Percentiles rank a stretch among this genome's conserved stretches.
phyloP scores from a whole-genome alignment of 2,888 invertebrate genomes.

The Andricus curvator region DNA sequence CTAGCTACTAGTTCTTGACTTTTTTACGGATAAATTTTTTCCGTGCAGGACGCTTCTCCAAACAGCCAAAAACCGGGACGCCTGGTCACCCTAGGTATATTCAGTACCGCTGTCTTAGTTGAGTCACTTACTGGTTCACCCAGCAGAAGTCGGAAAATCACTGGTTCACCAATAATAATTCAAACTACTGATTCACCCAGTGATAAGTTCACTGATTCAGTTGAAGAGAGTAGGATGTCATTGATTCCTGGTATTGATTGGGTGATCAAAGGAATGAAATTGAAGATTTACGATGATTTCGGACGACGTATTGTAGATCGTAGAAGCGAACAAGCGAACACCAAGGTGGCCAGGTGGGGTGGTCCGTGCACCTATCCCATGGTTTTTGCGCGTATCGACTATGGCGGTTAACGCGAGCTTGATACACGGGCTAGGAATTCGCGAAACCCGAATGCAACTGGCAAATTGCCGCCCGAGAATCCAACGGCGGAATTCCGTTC shows the following conservation, averaged over 20 bases:
- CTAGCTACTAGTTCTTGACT: no score
- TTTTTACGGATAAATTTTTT: no score
- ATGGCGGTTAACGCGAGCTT: conserved; percentile 62
- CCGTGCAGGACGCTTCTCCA: no score
- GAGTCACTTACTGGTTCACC: no score
- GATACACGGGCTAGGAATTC: conserved; percentile 74
- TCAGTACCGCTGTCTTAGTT: no score
- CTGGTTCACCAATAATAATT: no score
- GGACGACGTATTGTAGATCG: conserved; percentile 34
- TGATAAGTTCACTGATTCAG: no score
- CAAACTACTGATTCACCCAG: no score
- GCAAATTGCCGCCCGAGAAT: conserved; percentile 73
- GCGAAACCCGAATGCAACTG: conserved; percentile 73
- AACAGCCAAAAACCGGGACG: no score
- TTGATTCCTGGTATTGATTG: background rate
- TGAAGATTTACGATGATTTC: conserved; percentile 28
- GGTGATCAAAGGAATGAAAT: conserved; percentile 1
- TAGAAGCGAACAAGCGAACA: conserved; percentile 55
- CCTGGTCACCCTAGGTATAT: no score
- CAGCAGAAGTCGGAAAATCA: no score
- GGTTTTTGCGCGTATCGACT: conserved; percentile 65
- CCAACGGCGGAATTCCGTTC: conserved; percentile 70
- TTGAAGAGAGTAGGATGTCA: no score
- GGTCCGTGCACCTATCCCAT: conserved; percentile 66
- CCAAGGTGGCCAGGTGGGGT: conserved; percentile 63